Evolutionary conservation across 2,113 vertebrate species (phyloP), one percentile per base, ranked within the genome.

Genomic region (Seriola dumerili): DNA sequence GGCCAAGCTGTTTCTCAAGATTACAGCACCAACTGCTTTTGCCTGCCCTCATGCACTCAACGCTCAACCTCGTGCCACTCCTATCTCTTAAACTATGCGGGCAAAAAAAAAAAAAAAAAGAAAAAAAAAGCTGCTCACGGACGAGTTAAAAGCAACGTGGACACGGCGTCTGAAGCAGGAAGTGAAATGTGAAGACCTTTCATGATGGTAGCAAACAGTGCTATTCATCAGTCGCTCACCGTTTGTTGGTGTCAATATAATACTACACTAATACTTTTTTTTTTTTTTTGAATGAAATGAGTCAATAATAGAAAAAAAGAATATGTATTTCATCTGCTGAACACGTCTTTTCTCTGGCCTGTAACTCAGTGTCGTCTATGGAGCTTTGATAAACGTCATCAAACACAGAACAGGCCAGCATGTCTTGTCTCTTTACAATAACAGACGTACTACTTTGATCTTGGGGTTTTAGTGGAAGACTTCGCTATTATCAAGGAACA

Each of bases 1-100:
- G 82, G 88, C 81, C 85, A 90, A 86, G 83, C 91, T 94, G 92
- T 87, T 93, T 90, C 93, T 92, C 85, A 89, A 91, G 54, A 67
- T 90, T 75, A 83, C 85, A 90, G 81, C 80, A 46, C 94, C 96
- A 91, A 94, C 88, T 85, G 92, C 95, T 95, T 88, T 94, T 92
- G 89, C 90, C 87, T 80, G 95, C 92, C 82, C 88, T 86, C 40
- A 8, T 42, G 40, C 40, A 42, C 40, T 42, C 40, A 63, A 17
- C 68, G 29, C 65, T 82, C 85, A 69, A 87, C 89, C 92, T 76
- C 58, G 19, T 78, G 79, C 80, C 82, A 82, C 83, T 65, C 32
- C 0, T 23, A 38, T 88, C 73, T 86, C 29, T 66, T 36, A 85
- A 59, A 80, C 65, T 38, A 13, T 1, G 16, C 73, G 75, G 83